These are phyloP conservation scores for Cuniculus paca DNA, from an alignment of 2,797 vertebrate genomes.

Conservation along the genomic window DNA sequence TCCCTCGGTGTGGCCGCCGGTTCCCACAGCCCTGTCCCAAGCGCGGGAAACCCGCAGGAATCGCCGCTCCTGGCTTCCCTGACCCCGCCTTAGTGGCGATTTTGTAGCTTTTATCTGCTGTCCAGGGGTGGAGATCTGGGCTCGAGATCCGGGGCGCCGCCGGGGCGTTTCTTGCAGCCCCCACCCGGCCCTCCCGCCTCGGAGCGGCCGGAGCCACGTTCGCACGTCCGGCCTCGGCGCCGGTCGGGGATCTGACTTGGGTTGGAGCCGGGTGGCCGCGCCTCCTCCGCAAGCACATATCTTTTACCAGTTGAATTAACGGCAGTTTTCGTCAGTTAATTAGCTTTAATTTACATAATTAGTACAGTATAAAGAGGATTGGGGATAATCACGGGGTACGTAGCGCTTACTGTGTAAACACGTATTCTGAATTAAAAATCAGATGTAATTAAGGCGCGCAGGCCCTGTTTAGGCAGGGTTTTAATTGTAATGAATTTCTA, in stretches of 20 bases:
- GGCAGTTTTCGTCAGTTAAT: constrained; percentile 93
- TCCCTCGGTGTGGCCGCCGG: not conserved
- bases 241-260: constrained; percentile 37
- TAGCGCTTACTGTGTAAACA: constrained; percentile 93
- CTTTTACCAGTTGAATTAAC: constrained; percentile 91
- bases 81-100: not conserved
- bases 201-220: rapidly evolving
- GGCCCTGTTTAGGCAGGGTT: constrained; percentile 89
- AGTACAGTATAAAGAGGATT: constrained; percentile 94
- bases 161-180: not conserved
- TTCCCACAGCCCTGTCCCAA: not conserved
- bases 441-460: constrained; percentile 92
- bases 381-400: constrained; percentile 93
- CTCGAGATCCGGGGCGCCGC: not conserved
- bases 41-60: rapidly evolving
- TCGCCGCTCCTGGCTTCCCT: not conserved
- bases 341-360: constrained; percentile 94
- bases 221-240: not conserved
- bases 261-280: constrained; percentile 62
- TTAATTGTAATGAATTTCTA: constrained; percentile 94
- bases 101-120: not conserved
- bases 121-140: not conserved
- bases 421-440: constrained; percentile 93
- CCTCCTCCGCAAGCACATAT: constrained; percentile 84
- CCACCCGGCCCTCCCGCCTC: not conserved